Evolutionary conservation across 2,888 invertebrate species (phyloP), one percentile per base, ranked within the genome.

Genomic region (Zygogramma bicolorata): DNA sequence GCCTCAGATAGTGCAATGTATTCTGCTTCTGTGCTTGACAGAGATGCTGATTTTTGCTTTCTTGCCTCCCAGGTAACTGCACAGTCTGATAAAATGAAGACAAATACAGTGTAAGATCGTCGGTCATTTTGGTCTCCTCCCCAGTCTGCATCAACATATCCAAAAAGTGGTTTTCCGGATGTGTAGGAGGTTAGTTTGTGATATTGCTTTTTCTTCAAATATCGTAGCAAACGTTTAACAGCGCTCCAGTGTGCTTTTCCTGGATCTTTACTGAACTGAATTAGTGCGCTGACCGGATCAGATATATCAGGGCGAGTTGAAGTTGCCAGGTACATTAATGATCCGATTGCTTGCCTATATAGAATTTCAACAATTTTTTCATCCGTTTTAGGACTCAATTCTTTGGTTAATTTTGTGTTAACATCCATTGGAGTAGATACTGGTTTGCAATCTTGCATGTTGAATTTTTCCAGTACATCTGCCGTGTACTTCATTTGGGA

Each of bases 101-200:
- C n/a, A n/a, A n/a, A 82, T 0, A 81, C 83, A 25, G 81, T 81
- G 68, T 81, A 83, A 3, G 87, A 88, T 82, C 85, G 87, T 84
- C 87, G 22, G 25, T 57, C 27, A 8, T 3, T 31, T 57, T 18
- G 31, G 31, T 15, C 25, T 13, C 57, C 57, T 31, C 34, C 59
- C 31, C 40, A 40, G 40, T 40, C 40, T 10, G 10, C 40, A 40
- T 40, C 40, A 40, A 40, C 40, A 40, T 7, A 40, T 7, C 40
- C 40, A 7, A 10, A 13, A 3, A 40, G 2, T 3, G n/a, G 40
- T 2, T 40, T 40, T 40, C 40, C 10, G n/a, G 40, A 10, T 13
- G 2, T 40, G 2, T 40, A 3, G 10, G 13, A 40, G 13, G 2
- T 40, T 13, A 40, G 13, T 10, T 3, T n/a, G n/a, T 40, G 13